Evolutionary conservation across 37 sponge, comb jelly and placozoan species (phyloP), one percentile per base, ranked within the genome.

Genomic region (Amphimedon queenslandica): DNA sequence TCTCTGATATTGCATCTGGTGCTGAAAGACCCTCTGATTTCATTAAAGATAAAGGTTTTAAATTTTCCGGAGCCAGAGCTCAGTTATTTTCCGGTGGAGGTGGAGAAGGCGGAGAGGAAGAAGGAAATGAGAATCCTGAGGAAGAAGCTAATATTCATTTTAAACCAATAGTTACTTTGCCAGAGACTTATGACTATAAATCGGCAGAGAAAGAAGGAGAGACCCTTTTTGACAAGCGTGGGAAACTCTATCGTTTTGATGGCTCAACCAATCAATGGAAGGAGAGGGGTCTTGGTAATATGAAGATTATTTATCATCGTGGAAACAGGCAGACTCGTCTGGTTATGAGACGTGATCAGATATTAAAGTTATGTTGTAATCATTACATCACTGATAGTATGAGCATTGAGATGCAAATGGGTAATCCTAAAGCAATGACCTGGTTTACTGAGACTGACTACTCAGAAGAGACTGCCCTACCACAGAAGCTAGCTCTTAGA

Each of bases 251-350:
- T 66, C 87, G 99, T 25, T 98, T 84, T 69, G 90, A 88, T 70
- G 69, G 33, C 24, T 63, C 16, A 1, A 39, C 61, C 23, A 67
- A 55, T 4, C 82, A 91, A 57, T 98, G 95, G 95, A 98, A 98
- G 80, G 99, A 98, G 78, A 81, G 95, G 40, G 99, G 99, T 31
- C 70, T 88, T 42, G 99, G 99, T 51, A 92, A 94, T n/a, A 85
- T 98, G 51, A 94, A 89, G 70, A 83, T 98, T 13, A 57, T 86
- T 34, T 55, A 72, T 37, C 70, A 88, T 82, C 84, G 79, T 33
- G 81, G 80, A 3, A 73, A 66, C 23, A 13, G 53, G 13, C 84
- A 70, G 66, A 80, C 63, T 1, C 53, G 94, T 34, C 8, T 97
- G 35, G 33, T 97, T 4, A 97, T 97, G 98, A 77, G 98, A 3